Conservation (phyloP, 2,888 invertebrate species). For the Sesia apiformis region DNA sequence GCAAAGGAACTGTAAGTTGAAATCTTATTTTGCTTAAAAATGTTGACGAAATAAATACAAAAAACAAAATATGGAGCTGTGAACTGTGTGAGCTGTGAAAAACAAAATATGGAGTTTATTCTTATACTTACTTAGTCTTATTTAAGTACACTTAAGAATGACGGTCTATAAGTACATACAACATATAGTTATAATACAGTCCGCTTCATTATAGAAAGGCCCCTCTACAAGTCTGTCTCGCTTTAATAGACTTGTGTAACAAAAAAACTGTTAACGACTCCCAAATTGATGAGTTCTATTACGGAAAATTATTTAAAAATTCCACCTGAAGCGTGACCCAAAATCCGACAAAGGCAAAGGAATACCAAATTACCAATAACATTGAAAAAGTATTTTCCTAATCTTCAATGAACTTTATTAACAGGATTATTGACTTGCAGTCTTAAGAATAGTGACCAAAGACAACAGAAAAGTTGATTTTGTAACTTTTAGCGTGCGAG, state of each 20-base stretch:
- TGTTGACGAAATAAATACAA: too few species aligned
- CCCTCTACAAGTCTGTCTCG: slow-evolving; percentile 20
- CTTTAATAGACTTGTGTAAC: slow-evolving; percentile 24
- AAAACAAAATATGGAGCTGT: too few species aligned
- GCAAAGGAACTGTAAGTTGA: too few species aligned
- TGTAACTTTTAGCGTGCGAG: slow-evolving; percentile 11
- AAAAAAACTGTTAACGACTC: slow-evolving; percentile 36
- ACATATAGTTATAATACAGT: not conserved
- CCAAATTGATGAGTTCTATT: slow-evolving; percentile 47
- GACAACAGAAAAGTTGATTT: slow-evolving; percentile 16
- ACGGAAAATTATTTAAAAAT: slow-evolving; percentile 46
- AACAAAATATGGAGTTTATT: too few species aligned
- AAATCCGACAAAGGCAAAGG: slow-evolving; percentile 10
- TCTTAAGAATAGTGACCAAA: slow-evolving; percentile 3
- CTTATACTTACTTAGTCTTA: too few species aligned
- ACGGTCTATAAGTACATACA: not conserved
- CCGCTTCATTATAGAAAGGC: not conserved
- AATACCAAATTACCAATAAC: too few species aligned
- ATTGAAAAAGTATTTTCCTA: too few species aligned
- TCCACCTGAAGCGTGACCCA: slow-evolving; percentile 29
- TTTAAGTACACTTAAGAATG: too few species aligned
- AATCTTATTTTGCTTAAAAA: too few species aligned
- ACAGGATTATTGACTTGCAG: slow-evolving; percentile 1
- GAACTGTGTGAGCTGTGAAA: too few species aligned
- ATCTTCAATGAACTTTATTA: too few species aligned